Conservation (phyloP, 1,140 invertebrate species). For the Diachasma alloeum region DNA sequence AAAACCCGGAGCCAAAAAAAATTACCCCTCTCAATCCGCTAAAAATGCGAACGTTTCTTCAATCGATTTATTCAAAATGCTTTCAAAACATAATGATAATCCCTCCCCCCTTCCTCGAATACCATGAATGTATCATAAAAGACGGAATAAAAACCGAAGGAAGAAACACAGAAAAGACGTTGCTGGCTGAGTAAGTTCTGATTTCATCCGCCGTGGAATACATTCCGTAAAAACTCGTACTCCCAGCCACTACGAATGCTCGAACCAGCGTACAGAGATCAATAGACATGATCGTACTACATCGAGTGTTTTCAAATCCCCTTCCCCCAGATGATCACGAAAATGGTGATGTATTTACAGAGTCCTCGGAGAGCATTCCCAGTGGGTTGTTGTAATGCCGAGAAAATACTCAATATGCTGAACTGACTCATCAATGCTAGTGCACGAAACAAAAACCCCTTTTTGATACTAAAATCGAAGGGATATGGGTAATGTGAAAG, state of each 20-base stretch:
- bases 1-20: background rate
- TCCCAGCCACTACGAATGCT: background rate
- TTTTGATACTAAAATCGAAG: background rate
- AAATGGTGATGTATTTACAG: background rate
- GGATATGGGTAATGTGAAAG: background rate
- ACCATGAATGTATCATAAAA: too few species aligned
- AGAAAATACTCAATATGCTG: background rate
- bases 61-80: background rate
- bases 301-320: background rate
- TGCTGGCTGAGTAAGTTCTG: background rate
- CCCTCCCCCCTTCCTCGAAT: too few species aligned
- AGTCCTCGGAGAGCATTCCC: background rate
- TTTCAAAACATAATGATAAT: background rate
- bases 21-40: background rate
- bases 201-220: background rate
- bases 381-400: background rate
- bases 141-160: background rate
- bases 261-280: background rate
- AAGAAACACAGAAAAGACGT: background rate
- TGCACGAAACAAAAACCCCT: background rate
- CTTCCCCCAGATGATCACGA: background rate
- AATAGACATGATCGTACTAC: background rate
- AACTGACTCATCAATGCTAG: background rate
- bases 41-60: background rate
- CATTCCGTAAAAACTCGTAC: background rate